These are phyloP conservation scores for Prunella himalayana DNA, from an alignment of 2,113 vertebrate species.

Conservation along the genomic window DNA sequence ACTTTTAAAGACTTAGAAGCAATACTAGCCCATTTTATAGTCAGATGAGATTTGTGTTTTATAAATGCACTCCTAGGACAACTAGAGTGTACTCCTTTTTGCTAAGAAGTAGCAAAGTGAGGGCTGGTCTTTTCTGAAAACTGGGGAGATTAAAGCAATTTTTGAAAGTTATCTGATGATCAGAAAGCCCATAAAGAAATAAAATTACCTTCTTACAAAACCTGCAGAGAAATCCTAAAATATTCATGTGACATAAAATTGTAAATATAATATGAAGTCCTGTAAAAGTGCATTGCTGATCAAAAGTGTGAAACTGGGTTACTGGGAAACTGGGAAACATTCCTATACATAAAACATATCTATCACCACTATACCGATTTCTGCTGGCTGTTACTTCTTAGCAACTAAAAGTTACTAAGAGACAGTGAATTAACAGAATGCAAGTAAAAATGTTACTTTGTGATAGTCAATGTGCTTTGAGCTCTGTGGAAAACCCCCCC, in stretches of 20 bases:
- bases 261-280: background rate
- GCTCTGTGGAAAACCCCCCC: background rate
- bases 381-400: background rate
- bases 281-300: background rate
- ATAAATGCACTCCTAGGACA: background rate
- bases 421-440: background rate
- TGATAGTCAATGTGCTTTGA: background rate
- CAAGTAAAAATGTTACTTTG: background rate
- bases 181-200: background rate
- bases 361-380: background rate
- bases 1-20: background rate
- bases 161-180: background rate
- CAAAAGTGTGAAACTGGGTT: background rate
- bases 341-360: background rate
- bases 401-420: background rate
- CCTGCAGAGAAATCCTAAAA: background rate
- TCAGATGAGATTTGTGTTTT: background rate
- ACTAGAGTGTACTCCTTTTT: background rate
- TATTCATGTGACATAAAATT: background rate
- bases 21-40: background rate
- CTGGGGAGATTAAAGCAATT: background rate
- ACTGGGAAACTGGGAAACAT: background rate
- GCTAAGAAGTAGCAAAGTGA: background rate
- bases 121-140: background rate
- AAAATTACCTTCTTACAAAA: background rate